Evolutionary conservation across 2,113 vertebrate genomes (phyloP), one percentile per base, ranked within the genome.

Genomic region (Vimba vimba): DNA sequence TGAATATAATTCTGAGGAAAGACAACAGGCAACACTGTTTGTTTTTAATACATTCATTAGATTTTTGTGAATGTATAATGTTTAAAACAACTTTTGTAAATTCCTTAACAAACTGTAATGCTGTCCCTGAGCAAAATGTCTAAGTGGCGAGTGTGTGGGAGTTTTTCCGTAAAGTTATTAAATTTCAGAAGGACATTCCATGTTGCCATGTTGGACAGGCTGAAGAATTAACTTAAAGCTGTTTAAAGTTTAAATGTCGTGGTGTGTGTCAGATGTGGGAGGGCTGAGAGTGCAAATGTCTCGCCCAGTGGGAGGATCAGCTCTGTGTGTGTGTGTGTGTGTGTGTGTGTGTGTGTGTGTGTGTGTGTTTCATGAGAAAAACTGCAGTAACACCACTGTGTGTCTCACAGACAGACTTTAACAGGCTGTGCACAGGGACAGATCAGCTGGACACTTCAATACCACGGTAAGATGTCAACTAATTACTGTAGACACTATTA

Each of bases 391-490:
- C 73, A 45, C 45, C 43, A 7, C n/a, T 55, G 47, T 55, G 47
- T 79, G 11, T 62, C 36, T 80, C 45, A 12, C 36, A 81, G 43
- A 47, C 45, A 27, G 39, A 77, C 75, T 55, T 75, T 50, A 45
- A 74, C 11, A 50, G 23, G n/a, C 71, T 47, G 71, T 27, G 45
- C 6, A 30, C 74, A 55, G 43, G 39, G 6, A 6, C 62, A 69
- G n/a, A 52, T 68, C 80, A 23, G 80, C 80, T 33, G 25, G 45
- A 69, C 25, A 1, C 27, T 69, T 69, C 25, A 52, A 19, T 5
- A 52, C 43, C 62, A 23, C 64, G 64, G 80, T 82, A 82, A 69
- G 62, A 82, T 6, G 19, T 69, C 17, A 69, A 69, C 19, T 74
- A n/a, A 27, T 82, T 23, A 36, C 25, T 21, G 1, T 45, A 25